Conservation (phyloP, 2,797 vertebrate genomes). For the Brachymystax lenok region DNA sequence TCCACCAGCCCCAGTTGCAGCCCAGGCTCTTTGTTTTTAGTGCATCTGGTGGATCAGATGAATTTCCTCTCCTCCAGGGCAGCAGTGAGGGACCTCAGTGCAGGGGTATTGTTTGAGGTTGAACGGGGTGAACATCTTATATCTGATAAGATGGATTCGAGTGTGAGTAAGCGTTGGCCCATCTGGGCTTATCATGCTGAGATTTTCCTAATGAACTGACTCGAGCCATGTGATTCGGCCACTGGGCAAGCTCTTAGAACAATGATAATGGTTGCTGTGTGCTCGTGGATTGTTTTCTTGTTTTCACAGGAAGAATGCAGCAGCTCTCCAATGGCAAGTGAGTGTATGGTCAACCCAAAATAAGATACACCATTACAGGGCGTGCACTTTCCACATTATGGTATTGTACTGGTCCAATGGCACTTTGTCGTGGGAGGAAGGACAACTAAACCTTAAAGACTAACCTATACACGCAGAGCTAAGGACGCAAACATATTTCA, state of each 20-base stretch:
- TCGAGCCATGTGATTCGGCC: conserved; percentile 41
- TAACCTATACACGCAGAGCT: not conserved
- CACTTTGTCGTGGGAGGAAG: conserved; percentile 42
- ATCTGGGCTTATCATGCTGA: conserved; percentile 36
- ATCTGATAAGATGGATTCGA: conserved; percentile 50
- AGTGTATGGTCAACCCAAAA: conserved; percentile 42
- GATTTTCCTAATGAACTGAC: conserved; percentile 41
- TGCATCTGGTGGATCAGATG: conserved; percentile 46
- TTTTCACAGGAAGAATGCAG: conserved; percentile 45
- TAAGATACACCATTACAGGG: conserved; percentile 44
- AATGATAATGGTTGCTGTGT: conserved; percentile 44
- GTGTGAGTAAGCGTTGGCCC: not conserved
- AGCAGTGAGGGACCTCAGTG: conserved; percentile 32
- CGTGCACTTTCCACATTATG: conserved; percentile 28
- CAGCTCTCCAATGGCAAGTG: conserved; percentile 40
- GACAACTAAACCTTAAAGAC: conserved; percentile 3
- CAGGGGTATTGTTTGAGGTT: conserved; percentile 38
- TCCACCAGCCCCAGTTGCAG: conserved; percentile 52
- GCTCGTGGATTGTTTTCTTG: conserved; percentile 35
- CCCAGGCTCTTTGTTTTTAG: conserved; percentile 61
- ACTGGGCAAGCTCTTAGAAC: conserved; percentile 40
- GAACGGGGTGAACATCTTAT: conserved; percentile 46
- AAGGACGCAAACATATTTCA: conserved; percentile 25
- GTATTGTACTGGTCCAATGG: conserved; percentile 43
- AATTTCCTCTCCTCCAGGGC: conserved; percentile 23